Evolutionary conservation across 2,888 invertebrate species (phyloP), one percentile per base, ranked within the genome.

Genomic region (Ptychoptera contaminata): DNA sequence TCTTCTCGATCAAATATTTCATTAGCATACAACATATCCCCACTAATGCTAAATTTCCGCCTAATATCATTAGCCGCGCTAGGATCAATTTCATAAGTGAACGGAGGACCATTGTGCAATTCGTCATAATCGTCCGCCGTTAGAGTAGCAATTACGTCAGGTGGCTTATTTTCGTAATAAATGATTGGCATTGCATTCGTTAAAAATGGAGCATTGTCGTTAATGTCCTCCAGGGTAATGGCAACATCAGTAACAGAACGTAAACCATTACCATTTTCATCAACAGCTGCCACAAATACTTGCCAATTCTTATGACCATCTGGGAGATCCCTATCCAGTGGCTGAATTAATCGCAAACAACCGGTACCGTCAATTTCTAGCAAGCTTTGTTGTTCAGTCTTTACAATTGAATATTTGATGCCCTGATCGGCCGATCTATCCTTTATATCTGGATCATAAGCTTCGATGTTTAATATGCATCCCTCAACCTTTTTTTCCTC

Each of bases 151-250:
- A 80, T 77, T 47, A 72, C 71, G 0, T 80, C 83, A 0, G 79
- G 77, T 2, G 68, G 67, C 51, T 79, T 75, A 57, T 85, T 85
- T 67, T 91, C 90, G 53, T 74, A 72, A 87, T 87, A 90, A 29
- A 87, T 78, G 1, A 88, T 82, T 0, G 83, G 82, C 61, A 83
- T 79, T 4, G 75, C 75, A 58, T 83, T 84, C 37, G 81, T 82
- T 48, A 90, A 71, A 59, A 80, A 82, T 0, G 96, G 96, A 0
- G 87, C 84, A 61, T 96, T 94, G 61, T 97, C 96, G 61, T 97
- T 97, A 56, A 92, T 84, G 58, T 96, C 96, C 5, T 73, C 72
- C 23, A 81, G 60, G 49, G 72, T 71, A 48, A 82, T 69, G 38
- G 72, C 81, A 16, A 88, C 81, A 54, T 79, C 77, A 0, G 77